Conservation (phyloP, 2,888 invertebrate genomes). For the Fragum fragum region DNA sequence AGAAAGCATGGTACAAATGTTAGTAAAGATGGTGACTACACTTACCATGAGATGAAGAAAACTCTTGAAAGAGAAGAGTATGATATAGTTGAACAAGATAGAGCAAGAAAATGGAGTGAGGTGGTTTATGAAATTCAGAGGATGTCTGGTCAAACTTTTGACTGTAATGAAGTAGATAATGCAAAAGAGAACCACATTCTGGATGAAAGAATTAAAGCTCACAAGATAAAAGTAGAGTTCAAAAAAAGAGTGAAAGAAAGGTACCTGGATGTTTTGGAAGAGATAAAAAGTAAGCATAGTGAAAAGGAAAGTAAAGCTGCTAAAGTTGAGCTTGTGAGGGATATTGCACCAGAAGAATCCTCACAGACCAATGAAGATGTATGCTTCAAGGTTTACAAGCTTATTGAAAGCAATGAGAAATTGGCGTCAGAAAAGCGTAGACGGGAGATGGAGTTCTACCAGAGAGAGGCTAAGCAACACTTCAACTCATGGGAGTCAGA, state of each 20-base stretch:
- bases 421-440: neutral
- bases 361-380: neutral
- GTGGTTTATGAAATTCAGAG: neutral
- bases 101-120: neutral
- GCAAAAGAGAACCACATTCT: neutral
- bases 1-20: neutral
- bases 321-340: neutral
- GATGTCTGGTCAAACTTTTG: neutral
- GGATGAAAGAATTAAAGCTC: neutral
- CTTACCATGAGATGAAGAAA: neutral
- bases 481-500: neutral
- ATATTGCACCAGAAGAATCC: neutral
- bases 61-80: neutral
- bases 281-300: neutral
- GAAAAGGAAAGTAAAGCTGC: neutral
- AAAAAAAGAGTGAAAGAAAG: neutral
- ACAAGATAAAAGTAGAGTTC: neutral
- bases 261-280: neutral
- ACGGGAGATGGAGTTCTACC: neutral
- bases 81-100: neutral
- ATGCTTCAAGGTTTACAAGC: neutral
- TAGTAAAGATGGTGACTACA: neutral
- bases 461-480: neutral
- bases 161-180: neutral
- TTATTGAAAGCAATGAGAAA: neutral